phyloP scores from a whole-genome alignment of 1,140 invertebrate genomes.

The Calosoma granatense region DNA sequence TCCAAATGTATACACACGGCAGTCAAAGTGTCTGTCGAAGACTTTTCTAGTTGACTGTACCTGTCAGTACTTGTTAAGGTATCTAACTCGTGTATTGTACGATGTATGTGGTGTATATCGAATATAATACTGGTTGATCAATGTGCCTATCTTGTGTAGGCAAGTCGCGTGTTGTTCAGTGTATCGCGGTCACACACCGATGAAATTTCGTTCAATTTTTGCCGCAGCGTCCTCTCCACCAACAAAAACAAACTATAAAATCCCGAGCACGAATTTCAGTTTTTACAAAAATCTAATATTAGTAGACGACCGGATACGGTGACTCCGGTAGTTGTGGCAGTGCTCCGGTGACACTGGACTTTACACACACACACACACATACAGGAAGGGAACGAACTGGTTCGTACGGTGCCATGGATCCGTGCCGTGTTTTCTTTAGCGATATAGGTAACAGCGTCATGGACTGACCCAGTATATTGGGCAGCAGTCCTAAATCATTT shows the following conservation, averaged over 20 bases:
- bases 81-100: too few species aligned
- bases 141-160: neutral
- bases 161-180: neutral
- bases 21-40: too few species aligned
- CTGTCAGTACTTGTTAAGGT: too few species aligned
- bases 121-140: too few species aligned
- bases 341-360: neutral
- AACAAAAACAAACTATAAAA: slow-evolving; percentile 9
- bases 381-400: neutral
- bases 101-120: too few species aligned
- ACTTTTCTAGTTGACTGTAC: too few species aligned
- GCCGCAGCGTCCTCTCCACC: neutral
- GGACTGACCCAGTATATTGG: too few species aligned
- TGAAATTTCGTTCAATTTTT: neutral
- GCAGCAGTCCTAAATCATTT: neutral
- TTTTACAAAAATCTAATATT: slow-evolving; percentile 9
- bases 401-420: neutral
- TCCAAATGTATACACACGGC: too few species aligned
- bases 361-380: neutral
- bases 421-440: neutral
- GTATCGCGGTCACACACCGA: neutral
- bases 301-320: neutral
- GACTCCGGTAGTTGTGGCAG: neutral
- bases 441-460: neutral
- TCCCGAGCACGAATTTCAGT: slow-evolving; percentile 3